Base-by-base conservation (phyloP, 2,797 vertebrate genomes). In the Melanotaenia trifasciata region DNA sequence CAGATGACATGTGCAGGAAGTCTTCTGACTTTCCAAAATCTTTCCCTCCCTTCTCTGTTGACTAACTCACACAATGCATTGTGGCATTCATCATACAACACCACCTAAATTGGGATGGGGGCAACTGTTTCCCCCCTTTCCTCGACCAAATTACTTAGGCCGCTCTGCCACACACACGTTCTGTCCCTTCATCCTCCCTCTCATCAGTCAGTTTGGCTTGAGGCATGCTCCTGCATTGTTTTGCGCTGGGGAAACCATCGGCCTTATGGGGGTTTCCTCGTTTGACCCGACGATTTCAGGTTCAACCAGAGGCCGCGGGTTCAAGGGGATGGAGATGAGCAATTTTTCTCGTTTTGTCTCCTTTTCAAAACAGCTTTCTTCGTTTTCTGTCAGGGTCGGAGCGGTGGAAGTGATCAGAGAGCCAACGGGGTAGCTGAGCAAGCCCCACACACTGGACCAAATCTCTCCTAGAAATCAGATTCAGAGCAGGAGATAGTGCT, bases 191-290 rank as follows among this genome's bases (percentile, higher is more conserved):
- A 43, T 73, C 66, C 83, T 77, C 86, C 64, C 81, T 73, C 86
- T 87, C 90, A 91, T 93, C 89, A 79, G 70, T 87, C 75, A 88
- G 85, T 56, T 81, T 69, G 88, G 77, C 83, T 78, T 43, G 85
- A 85, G 78, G 69, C 81, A 63, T 87, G 80, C 85, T 87, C 72
- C 84, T 38, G 76, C 87, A 91, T 93, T 93, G 88, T 92, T 85
- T 84, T 36, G 80, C 33, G 54, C 74, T 50, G 71, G 74, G 32
- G 54, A 64, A 81, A 77, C 9, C 38, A 20, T 70, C 67, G 26
- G 63, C 12, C 86, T 64, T 83, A 69, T 70, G 80, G 84, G 79
- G 26, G 58, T 69, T 86, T 88, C 79, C 91, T 70, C 50, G 68
- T 80, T 56, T 92, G 85, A 89, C 90, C 83, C 30, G 51, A 64